A percentile compares a stretch with the other conserved stretches of the same genome.
These are phyloP conservation scores for Nomada lathburiana DNA, from an alignment of 2,888 invertebrate species.

Conservation along the genomic window DNA sequence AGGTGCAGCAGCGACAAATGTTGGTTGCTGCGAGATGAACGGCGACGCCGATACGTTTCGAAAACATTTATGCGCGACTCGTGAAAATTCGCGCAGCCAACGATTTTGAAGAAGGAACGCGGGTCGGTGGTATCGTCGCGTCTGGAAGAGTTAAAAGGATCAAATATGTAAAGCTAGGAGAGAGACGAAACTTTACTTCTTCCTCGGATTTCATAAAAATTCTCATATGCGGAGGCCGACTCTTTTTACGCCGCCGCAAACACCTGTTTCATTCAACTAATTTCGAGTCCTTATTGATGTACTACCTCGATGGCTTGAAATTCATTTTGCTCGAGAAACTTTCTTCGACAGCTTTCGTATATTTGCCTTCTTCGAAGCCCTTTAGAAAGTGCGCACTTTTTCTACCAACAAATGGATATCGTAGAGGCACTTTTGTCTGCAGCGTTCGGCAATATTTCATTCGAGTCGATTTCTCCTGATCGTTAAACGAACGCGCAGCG, in stretches of 20 bases:
- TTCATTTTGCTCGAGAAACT: neutral
- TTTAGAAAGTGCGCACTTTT: neutral
- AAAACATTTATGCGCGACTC: neutral
- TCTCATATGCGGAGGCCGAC: neutral
- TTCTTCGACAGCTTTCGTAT: neutral
- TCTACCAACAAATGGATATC: neutral
- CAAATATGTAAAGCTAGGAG: conserved; percentile 14
- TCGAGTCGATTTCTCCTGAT: neutral
- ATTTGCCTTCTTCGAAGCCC: too few relatives aligned
- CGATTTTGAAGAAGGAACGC: neutral
- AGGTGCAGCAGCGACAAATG: neutral
- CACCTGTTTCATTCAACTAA: conserved; percentile 14
- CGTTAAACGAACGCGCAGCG: neutral
- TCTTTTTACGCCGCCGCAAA: conserved; percentile 10
- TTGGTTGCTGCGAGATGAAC: neutral
- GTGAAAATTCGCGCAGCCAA: conserved; percentile 5
- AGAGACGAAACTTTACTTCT: neutral
- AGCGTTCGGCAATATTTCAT: neutral
- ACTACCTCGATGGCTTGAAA: neutral
- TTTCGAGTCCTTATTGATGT: conserved; percentile 5
- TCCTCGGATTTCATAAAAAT: conserved; percentile 16
- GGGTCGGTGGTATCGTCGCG: neutral
- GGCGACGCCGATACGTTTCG: too few relatives aligned
- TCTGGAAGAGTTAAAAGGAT: neutral
- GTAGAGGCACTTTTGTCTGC: neutral